Evolutionary conservation across 2,113 vertebrate species (phyloP), one percentile per base, ranked within the genome.

Genomic region (Rhinoptilus africanus): DNA sequence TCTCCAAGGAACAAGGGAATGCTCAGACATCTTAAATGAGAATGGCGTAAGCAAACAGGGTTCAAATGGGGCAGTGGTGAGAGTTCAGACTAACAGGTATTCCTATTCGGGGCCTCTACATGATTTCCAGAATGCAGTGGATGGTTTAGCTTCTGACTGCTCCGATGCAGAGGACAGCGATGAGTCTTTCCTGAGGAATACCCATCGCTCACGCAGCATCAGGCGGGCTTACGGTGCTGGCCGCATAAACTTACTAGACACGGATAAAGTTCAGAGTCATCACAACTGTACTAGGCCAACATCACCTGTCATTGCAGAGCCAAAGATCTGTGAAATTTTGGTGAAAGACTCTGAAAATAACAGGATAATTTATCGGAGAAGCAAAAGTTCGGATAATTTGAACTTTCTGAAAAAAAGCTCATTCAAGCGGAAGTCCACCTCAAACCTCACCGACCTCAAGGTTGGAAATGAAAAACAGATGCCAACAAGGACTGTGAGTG

Each of bases 321-420:
- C 97, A 30, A 60, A 96, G n/a, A 87, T 85, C 32, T 92, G 96
- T 48, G 98, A 98, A 72, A 88, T 96, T 72, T 85, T 97, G 14
- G 96, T 96, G 83, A 96, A 98, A 53, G 92, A 97, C 66, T 92
- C 98, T 6, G 98, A 96, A 48, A 97, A 96, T 92, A 96, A 97
- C 54, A 98, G 96, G 74, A 87, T 98, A 64, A 88, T 98, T 85
- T 98, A 97, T 72, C 97, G 98, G 92, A 97, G 98, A 71, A 99
- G 99, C 97, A 99, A 97, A 97, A 99, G 99, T 87, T 98, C 98
- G 0, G 99, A 99, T 85, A 99, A 98, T 83, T 96, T 99, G 50
- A 98, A 98, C 73, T 96, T 99, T n/a, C 98, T 99, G 68, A 99
- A 98, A 88, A 98, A 98, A 78, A 98, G 97, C 62, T 99, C 98